phyloP scores from a whole-genome alignment of 2,888 invertebrate species.

The Ichneumoninae sp. region DNA sequence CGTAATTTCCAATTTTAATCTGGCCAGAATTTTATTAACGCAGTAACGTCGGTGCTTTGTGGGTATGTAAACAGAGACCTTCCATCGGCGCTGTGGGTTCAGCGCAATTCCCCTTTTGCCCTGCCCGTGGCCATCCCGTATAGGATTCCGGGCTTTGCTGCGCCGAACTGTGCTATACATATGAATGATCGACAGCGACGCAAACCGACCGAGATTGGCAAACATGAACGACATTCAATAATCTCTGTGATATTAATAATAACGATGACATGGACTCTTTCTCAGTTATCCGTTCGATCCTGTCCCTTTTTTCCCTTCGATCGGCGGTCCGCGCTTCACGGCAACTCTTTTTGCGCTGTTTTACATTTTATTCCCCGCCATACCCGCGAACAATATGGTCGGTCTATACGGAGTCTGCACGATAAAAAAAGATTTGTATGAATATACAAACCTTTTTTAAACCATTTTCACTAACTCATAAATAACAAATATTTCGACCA shows the following conservation, averaged over 20 bases:
- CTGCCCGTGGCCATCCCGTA: constrained; percentile 40
- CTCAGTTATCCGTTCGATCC: neutral
- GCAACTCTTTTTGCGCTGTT: constrained; percentile 45
- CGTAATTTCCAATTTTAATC: constrained; percentile 71
- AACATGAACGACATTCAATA: constrained; percentile 77
- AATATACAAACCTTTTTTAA: neutral
- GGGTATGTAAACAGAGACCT: constrained; percentile 73
- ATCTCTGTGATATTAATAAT: constrained; percentile 78
- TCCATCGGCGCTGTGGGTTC: constrained; percentile 27
- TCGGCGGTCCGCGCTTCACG: constrained; percentile 11
- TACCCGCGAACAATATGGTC: neutral
- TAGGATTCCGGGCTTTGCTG: neutral
- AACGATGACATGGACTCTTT: constrained; percentile 62
- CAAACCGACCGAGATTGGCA: constrained; percentile 68
- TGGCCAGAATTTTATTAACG: constrained; percentile 75
- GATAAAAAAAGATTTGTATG: neutral
- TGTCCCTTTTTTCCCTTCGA: constrained; percentile 47
- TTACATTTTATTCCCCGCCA: constrained; percentile 44
- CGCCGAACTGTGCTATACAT: neutral
- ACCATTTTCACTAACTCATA: neutral
- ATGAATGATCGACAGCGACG: constrained; percentile 39
- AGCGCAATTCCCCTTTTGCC: constrained; percentile 57
- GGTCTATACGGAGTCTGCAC: neutral
- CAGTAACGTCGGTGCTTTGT: constrained; percentile 72
- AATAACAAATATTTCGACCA: neutral